Conservation (phyloP, 2,797 vertebrate species). For the Anabacerthia variegaticeps region DNA sequence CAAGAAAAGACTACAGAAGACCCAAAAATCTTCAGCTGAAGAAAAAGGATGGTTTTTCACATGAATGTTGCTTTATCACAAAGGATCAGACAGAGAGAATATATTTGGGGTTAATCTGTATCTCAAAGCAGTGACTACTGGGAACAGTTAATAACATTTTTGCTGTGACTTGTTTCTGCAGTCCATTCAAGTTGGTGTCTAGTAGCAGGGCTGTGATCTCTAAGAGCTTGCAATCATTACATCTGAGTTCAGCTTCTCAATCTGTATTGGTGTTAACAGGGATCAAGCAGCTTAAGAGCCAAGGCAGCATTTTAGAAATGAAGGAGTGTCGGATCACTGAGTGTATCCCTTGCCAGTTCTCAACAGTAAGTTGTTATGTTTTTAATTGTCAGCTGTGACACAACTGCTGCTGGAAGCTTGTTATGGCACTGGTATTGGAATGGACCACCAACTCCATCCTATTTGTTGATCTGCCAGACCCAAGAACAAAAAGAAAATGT, state of each 20-base stretch:
- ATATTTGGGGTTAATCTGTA: background rate
- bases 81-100: background rate
- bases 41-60: background rate
- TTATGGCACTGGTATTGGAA: background rate
- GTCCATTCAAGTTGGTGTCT: constrained; percentile 7
- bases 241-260: constrained; percentile 51
- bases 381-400: constrained; percentile 30
- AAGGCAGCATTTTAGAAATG: constrained; percentile 6
- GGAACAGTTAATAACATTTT: constrained; percentile 28
- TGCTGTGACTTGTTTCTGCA: constrained; percentile 3
- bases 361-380: background rate
- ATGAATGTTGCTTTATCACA: background rate
- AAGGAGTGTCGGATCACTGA: constrained; percentile 1
- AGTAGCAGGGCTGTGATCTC: constrained; percentile 12
- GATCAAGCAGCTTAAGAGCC: constrained; percentile 50
- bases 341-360: constrained; percentile 5
- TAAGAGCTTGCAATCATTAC: constrained; percentile 23
- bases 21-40: background rate
- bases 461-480: background rate
- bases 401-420: background rate
- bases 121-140: background rate
- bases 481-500: background rate
- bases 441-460: background rate
- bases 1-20: background rate
- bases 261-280: constrained; percentile 47